Percentiles rank a stretch among this genome's conserved stretches.
Evolutionary conservation across 2,113 vertebrate genomes (phyloP).

Genomic region (Galeopterus variegatus): DNA sequence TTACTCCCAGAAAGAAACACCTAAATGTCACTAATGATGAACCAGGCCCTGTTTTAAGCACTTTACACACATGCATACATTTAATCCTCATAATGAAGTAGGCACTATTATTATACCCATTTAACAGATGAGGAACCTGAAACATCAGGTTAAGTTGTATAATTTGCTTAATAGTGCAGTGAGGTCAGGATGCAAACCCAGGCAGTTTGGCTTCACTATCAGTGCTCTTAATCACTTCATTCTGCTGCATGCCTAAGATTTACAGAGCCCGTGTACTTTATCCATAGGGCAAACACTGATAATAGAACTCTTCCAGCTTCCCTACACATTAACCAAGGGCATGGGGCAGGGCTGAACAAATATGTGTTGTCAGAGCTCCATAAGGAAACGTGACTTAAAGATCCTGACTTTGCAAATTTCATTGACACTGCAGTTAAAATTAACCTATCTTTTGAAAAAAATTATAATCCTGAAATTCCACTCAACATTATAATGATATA

Average conservation of each 20-base stretch:
- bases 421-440: not conserved
- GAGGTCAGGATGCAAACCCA: constrained; percentile 7
- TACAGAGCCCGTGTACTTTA: not conserved
- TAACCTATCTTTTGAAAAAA: not conserved
- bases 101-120: not conserved
- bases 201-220: not conserved
- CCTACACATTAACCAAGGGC: constrained; percentile 24
- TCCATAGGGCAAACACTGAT: not conserved
- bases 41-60: not conserved
- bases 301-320: not conserved
- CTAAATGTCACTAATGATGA: not conserved
- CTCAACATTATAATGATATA: constrained; percentile 1
- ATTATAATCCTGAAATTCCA: not conserved
- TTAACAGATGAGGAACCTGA: not conserved
- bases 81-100: not conserved
- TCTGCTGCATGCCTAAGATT: not conserved
- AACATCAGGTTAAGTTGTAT: not conserved
- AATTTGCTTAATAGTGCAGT: not conserved
- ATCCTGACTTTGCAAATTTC: not conserved
- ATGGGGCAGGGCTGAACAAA: not conserved
- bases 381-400: constrained; percentile 17
- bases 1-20: not conserved
- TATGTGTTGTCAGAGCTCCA: not conserved
- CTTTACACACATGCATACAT: not conserved
- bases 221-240: not conserved